Base-by-base conservation (phyloP, 2,888 invertebrate genomes). In the Eupithecia vulgata region DNA sequence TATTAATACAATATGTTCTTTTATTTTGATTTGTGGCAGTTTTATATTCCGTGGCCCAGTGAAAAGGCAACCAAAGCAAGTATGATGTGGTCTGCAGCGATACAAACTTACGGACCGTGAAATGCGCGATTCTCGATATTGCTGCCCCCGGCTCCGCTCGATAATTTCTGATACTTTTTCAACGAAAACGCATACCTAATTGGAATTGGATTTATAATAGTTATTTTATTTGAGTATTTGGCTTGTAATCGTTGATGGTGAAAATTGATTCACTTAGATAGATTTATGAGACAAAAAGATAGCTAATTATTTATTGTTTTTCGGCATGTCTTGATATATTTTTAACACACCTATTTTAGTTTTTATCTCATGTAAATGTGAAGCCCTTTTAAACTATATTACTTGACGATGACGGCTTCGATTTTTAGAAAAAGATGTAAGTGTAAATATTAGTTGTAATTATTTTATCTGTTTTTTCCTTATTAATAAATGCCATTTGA, bases 21-120 rank as follows among this genome's bases (percentile, higher is more conserved):
- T 0, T 0, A n/a, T 52, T 13, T 52, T 48, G n/a, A 48, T 52
- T n/a, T 52, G 48, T 48, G 48, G 48, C n/a, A 21, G 48, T 21
- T 7, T 57, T 21, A 12, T 65, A 12, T 65, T 65, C 3, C 7
- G 2, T n/a, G 25, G 25, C 21, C 12, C 61, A 65, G 65, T 65
- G 65, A 65, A 21, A 65, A 37, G 21, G 5, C 7, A 8, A 25
- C 25, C 15, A 21, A 10, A 65, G 40, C 21, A 40, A 71, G 62
- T 74, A 71, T 48, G 62, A 45, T 34, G 71, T 40, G 8, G 65
- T 74, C 71, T 74, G 62, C 68, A 67, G 52, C 69, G 74, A 69
- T 74, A 74, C 86, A 85, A 88, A 88, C 91, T 93, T 92, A 92
- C 91, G 89, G 91, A 93, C 86, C 94, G 93, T 94, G 94, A 91